Evolutionary conservation across 2,797 vertebrate species (phyloP), one percentile per base, ranked within the genome.

Genomic region (Dipus sagitta): DNA sequence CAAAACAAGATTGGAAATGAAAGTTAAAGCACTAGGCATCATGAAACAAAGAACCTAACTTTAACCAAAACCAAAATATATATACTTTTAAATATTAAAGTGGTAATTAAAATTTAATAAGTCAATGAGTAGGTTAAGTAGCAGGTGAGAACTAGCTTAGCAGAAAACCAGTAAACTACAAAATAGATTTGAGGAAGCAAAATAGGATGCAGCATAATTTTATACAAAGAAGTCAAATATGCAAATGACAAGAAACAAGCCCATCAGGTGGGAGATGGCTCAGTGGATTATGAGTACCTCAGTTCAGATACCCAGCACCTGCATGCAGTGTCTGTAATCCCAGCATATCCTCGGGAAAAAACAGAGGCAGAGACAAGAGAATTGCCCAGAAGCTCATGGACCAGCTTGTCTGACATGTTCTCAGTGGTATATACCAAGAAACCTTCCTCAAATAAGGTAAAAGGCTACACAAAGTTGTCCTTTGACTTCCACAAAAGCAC

Each of bases 31-130:
- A 26, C 42, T 38, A 24, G 11, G 21, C 5, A 62, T 38, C 78
- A 14, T 2, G 4, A 54, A 86, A 67, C 74, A 85, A 88, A 67
- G 17, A 80, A 1, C 62, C 12, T 32, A 72, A 32, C 24, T 32
- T 30, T 80, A 95, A 93, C 92, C 32, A 87, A 92, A 89, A 88
- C 64, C 62, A 62, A 84, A 68, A 64, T 21, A 34, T 2, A 15
- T 11, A 54, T 65, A 7, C 28, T 67, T 95, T 90, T 80, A 77
- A 94, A 88, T 52, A 87, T 90, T 79, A 52, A 93, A 95, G 34
- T 62, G 78, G 28, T 54, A 9, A 86, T 72, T 83, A 52, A 88
- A 67, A 32, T 14, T 24, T 17, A 74, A 83, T 91, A 88, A 23
- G 2, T 26, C 38, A 72, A 12, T 20, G 75, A 92, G 20, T 28